These are phyloP conservation scores for Clavelina lepadiformis DNA, from an alignment of 23 tunicate genomes.

Conservation along the genomic window DNA sequence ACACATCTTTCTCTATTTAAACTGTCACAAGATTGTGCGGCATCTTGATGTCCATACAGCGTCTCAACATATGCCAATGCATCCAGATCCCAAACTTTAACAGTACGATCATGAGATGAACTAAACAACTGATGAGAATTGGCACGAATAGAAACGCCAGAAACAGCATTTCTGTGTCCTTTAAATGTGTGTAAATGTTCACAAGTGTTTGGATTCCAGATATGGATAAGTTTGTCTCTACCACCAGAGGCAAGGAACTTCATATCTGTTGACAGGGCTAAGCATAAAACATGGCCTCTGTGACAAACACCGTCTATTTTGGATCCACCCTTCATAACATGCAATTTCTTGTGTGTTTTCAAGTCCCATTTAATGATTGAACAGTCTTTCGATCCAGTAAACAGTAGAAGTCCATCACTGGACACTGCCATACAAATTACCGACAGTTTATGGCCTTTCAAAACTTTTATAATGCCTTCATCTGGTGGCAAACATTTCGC, in stretches of 20 bases:
- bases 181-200: conserved; percentile 44
- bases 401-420: conserved; percentile 23
- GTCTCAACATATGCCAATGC: conserved; percentile 94
- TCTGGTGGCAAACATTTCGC: conserved; percentile 46
- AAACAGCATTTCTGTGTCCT: conserved; percentile 65
- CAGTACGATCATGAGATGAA: conserved; percentile 61
- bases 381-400: conserved; percentile 82
- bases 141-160: conserved; percentile 69
- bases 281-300: conserved; percentile 51
- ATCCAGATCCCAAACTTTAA: conserved; percentile 92
- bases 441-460: conserved; percentile 51
- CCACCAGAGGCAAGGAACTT: conserved; percentile 82
- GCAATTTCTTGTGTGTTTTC: conserved; percentile 19
- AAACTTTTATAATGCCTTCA: conserved; percentile 5
- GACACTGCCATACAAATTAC: conserved; percentile 56
- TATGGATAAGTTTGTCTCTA: conserved; percentile 53
- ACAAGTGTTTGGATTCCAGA: conserved; percentile 52
- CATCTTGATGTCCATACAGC: conserved; percentile 85
- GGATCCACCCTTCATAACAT: conserved; percentile 37
- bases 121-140: conserved; percentile 75
- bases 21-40: conserved; percentile 76
- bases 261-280: conserved; percentile 66
- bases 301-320: conserved; percentile 20
- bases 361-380: conserved; percentile 73
- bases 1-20: conserved; percentile 73